Evolutionary conservation across 1,140 invertebrate species (phyloP), one percentile per base, ranked within the genome.

Genomic region (Cydia splendana): DNA sequence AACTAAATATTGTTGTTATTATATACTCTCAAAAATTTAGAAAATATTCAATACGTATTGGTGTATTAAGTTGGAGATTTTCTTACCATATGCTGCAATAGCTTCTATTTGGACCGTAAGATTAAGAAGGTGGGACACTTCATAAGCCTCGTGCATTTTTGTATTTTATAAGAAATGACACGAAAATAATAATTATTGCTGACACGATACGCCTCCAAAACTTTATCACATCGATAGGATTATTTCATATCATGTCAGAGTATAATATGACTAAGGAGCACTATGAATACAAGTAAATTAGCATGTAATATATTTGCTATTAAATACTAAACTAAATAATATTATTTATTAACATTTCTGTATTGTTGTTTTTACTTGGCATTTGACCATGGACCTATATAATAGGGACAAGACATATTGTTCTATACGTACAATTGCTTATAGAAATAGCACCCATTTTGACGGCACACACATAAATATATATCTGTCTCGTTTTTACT

Each of bases 71-170:
- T 9, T 1, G 57, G 4, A 73, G 80, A 74, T 75, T 80, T 24
- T 90, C 94, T 94, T 94, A 98, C 98, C 97, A 93, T 97, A 98
- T 82, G 97, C 97, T 80, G 97, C 95, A 78, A 99, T 97, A 28
- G 97, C 96, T 93, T 99, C 98, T 77, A 99, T 98, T 92, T 97
- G 97, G 48, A 98, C 95, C 10, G 96, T 96, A 81, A 98, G 94
- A 93, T 98, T 98, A 76, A 98, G 94, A 78, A 98, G 93, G 76
- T 97, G 95, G 15, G 95, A 94, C 76, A 96, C 94, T 92, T 96
- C 96, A 86, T 98, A 98, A 2, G 97, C 97, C 87, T 98, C 97
- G 85, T 98, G 97, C 97, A 98, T 98, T 74, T 53, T 82, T 75
- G 38, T 65, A 74, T 30, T 20, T 51, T 30, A 48, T n/a, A 38